Evolutionary conservation across 2,797 vertebrate species (phyloP).

Genomic region (Yasuhikotakia modesta): DNA sequence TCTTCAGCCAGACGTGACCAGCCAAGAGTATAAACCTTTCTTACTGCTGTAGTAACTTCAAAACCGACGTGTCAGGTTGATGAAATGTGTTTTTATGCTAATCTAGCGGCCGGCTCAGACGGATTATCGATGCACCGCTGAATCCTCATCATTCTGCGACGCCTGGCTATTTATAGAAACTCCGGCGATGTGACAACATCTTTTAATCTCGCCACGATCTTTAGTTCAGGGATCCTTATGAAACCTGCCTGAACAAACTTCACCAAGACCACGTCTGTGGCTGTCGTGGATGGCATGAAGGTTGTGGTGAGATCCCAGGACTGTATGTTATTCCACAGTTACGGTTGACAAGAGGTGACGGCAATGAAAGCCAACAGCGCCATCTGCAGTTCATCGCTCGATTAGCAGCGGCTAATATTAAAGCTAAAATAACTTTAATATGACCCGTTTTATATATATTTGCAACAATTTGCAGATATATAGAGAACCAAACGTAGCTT

Average conservation of each 20-base stretch:
- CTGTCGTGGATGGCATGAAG: not conserved
- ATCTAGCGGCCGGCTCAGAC: slow-evolving; percentile 31
- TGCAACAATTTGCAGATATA: no score
- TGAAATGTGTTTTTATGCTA: slow-evolving; percentile 19
- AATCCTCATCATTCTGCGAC: slow-evolving; percentile 54
- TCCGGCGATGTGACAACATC: slow-evolving; percentile 21
- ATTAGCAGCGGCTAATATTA: no score
- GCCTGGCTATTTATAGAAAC: slow-evolving; percentile 44
- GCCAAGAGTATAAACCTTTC: slow-evolving; percentile 2
- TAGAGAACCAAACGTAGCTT: no score
- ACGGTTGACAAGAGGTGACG: slow-evolving; percentile 2
- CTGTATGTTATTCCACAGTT: slow-evolving; percentile 2
- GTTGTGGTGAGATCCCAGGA: not conserved
- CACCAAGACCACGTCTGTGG: not conserved
- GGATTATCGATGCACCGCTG: slow-evolving; percentile 43
- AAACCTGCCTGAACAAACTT: not conserved
- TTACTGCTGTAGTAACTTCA: slow-evolving; percentile 13
- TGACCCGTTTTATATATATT: no score
- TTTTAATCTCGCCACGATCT: slow-evolving; percentile 12
- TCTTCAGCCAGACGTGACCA: slow-evolving; percentile 24
- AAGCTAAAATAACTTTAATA: no score
- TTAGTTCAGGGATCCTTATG: not conserved
- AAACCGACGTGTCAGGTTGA: slow-evolving; percentile 7
- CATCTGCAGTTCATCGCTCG: slow-evolving; percentile 3
- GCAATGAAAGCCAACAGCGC: slow-evolving; percentile 21